Percentiles rank a stretch among this genome's conserved stretches.
Evolutionary conservation across 1,140 invertebrate genomes (phyloP).

Genomic region (Drosophila melanogaster): DNA sequence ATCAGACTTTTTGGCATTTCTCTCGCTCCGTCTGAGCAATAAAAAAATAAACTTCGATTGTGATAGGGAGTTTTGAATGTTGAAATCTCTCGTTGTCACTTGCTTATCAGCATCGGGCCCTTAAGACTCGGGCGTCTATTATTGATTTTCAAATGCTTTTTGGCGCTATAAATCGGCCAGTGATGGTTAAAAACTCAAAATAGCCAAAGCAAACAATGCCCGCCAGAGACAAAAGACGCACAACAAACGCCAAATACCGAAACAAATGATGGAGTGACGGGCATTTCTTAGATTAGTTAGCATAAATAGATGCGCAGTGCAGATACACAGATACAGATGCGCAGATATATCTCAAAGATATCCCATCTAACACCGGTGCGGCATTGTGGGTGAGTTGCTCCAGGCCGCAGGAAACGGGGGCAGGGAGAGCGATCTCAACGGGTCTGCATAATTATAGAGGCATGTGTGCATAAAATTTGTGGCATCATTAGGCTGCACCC

Average conservation of each 20-base stretch:
- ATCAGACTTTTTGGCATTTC: conserved; percentile 60
- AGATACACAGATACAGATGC: conserved; percentile 36
- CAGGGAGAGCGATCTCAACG: conserved; percentile 31
- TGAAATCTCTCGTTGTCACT: conserved; percentile 66
- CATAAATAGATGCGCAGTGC: conserved; percentile 78
- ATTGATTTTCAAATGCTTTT: conserved; percentile 77
- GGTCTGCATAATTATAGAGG: conserved; percentile 72
- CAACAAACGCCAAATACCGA: conserved; percentile 40
- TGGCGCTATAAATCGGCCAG: conserved; percentile 74
- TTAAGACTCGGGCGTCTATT: conserved; percentile 49
- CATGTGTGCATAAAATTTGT: conserved; percentile 80
- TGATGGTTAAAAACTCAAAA: conserved; percentile 22
- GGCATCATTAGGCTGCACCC: conserved; percentile 80
- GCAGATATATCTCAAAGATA: conserved; percentile 2
- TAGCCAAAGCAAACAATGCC: conserved; percentile 33
- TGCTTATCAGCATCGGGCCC: conserved; percentile 60
- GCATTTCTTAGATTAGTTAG: conserved; percentile 65
- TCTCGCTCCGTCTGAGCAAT: conserved; percentile 28
- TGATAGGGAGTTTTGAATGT: conserved; percentile 44
- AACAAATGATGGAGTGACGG: conserved; percentile 63
- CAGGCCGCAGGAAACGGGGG: conserved; percentile 22
- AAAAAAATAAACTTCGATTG: conserved; percentile 34
- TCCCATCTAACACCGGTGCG: conserved; percentile 5
- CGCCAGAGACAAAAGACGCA: conserved; percentile 35
- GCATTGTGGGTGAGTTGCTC: conserved; percentile 46